phyloP scores from a whole-genome alignment of 2,113 vertebrate genomes.

The Cyanoramphus novaezelandiae region DNA sequence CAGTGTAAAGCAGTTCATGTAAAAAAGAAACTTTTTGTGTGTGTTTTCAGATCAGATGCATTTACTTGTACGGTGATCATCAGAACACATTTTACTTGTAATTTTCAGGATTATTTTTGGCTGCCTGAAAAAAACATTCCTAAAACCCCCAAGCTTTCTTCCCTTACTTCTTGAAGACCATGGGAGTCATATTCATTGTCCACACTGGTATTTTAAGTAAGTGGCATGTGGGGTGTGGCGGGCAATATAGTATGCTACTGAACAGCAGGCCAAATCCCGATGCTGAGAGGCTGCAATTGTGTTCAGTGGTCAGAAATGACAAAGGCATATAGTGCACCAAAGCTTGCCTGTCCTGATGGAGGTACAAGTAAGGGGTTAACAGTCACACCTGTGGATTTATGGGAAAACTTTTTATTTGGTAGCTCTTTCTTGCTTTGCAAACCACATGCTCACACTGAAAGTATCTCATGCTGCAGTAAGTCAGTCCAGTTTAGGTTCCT shows the following conservation, averaged over 20 bases:
- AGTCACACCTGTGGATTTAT: rapidly evolving
- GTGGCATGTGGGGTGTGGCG: not conserved
- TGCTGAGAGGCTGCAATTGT: not conserved
- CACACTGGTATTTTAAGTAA: not conserved
- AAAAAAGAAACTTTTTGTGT: not conserved
- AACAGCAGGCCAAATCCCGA: not conserved
- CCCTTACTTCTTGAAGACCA: not conserved
- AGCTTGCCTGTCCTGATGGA: not conserved
- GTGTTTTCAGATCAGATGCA: not conserved
- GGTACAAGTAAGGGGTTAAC: not conserved
- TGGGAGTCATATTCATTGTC: not conserved
- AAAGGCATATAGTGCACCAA: not conserved
- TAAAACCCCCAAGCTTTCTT: not conserved
- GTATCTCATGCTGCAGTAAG: not conserved
- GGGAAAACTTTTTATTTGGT: not conserved
- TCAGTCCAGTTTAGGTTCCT: not conserved
- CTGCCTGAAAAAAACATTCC: not conserved
- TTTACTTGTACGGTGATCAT: not conserved
- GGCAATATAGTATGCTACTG: not conserved
- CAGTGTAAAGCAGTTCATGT: not conserved
- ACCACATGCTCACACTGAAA: not conserved
- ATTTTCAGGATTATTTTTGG: not conserved
- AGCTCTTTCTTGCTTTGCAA: not conserved
- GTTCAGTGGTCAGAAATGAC: not conserved
- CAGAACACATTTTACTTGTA: not conserved